Conservation (phyloP, 2,113 vertebrate genomes). For the Oriolus oriolus region DNA sequence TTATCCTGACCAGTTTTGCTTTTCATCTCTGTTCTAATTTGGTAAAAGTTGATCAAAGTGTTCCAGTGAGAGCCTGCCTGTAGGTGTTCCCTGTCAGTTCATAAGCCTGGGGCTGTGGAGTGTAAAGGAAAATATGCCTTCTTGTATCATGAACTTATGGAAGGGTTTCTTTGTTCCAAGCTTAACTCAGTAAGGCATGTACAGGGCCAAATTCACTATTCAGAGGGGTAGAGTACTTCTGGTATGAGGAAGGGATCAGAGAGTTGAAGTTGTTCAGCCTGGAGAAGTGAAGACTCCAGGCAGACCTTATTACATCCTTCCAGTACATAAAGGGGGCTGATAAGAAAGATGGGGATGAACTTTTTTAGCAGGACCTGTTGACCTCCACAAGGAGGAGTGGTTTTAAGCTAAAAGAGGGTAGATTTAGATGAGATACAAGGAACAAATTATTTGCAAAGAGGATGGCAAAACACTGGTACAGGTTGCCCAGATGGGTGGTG, state of each 20-base stretch:
- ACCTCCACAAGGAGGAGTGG: neutral
- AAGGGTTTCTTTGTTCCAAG: neutral
- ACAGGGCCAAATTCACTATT: neutral
- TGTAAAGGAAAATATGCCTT: neutral
- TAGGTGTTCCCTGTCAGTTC: neutral
- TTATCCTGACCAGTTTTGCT: neutral
- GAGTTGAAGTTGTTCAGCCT: neutral
- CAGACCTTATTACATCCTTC: neutral
- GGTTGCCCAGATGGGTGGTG: neutral
- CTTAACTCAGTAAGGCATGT: neutral
- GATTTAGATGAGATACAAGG: neutral
- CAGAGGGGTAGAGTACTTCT: neutral
- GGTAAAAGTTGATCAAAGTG: neutral
- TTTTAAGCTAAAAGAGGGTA: neutral
- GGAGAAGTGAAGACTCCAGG: neutral
- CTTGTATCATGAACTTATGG: rapidly evolving
- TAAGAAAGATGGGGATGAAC: neutral
- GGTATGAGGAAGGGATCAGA: neutral
- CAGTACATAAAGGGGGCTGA: neutral
- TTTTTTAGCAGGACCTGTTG: neutral
- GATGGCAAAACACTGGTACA: neutral
- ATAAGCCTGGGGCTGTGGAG: rapidly evolving
- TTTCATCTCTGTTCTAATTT: neutral
- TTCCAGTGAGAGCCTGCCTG: neutral
- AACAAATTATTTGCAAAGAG: neutral